phyloP scores from a whole-genome alignment of 2,113 vertebrate species.

The Lampris megalopsis region DNA sequence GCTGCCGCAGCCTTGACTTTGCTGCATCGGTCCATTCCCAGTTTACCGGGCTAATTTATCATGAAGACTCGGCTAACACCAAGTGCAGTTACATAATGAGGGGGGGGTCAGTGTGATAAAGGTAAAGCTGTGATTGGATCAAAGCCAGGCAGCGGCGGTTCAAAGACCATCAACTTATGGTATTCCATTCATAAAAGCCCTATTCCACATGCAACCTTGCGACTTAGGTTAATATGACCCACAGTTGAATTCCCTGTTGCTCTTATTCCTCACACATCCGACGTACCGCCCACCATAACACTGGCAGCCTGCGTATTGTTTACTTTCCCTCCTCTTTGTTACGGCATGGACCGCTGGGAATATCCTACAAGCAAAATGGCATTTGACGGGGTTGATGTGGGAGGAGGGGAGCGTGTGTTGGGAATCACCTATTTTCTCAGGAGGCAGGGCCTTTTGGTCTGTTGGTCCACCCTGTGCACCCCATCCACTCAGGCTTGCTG shows the following conservation, averaged over 20 bases:
- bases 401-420: constrained; percentile 44
- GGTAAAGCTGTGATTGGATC: constrained; percentile 65
- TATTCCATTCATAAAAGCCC: constrained; percentile 18
- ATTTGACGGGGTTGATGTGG: constrained; percentile 71
- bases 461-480: constrained; percentile 44
- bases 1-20: constrained; percentile 65
- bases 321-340: constrained; percentile 64
- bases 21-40: constrained; percentile 46
- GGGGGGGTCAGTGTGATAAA: constrained; percentile 62
- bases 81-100: constrained; percentile 69
- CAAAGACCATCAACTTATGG: constrained; percentile 37
- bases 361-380: constrained; percentile 70
- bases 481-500: constrained; percentile 36
- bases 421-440: constrained; percentile 73
- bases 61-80: constrained; percentile 45
- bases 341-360: constrained; percentile 55
- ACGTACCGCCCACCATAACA: constrained; percentile 8
- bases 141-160: constrained; percentile 18
- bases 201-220: constrained; percentile 27
- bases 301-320: constrained; percentile 59
- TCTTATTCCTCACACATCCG: constrained; percentile 8
- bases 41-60: constrained; percentile 69
- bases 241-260: constrained; percentile 25
- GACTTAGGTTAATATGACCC: constrained; percentile 46
- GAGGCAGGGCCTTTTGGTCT: constrained; percentile 66